phyloP scores from a whole-genome alignment of 2,797 vertebrate genomes.

The Phalloptychus januarius region DNA sequence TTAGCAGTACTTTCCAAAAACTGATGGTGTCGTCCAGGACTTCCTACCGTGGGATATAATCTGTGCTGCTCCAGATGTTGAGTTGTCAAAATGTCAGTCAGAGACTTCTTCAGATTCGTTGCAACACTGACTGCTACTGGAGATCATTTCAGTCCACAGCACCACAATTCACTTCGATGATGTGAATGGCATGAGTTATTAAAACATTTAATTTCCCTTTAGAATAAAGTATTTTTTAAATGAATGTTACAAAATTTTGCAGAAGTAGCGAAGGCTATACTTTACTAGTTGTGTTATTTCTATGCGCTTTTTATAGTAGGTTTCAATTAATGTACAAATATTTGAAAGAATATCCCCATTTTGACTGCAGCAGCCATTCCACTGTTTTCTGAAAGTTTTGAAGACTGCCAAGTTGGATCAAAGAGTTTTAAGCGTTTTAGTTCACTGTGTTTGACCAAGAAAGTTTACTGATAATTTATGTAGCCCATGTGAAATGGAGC shows the following conservation, averaged over 20 bases:
- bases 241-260: not conserved
- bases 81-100: not conserved
- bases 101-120: not conserved
- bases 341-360: not conserved
- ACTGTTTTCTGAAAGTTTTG: not conserved
- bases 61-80: not conserved
- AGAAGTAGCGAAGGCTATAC: not conserved
- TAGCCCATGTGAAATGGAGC: not conserved
- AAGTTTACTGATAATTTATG: not conserved
- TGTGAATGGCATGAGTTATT: not conserved
- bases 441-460: not conserved
- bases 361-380: not conserved
- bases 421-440: not conserved
- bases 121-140: not conserved
- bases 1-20: not conserved
- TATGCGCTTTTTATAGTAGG: too few species aligned
- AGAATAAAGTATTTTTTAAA: not conserved
- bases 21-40: not conserved
- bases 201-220: not conserved
- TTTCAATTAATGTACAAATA: not conserved
- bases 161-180: not conserved
- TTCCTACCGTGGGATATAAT: not conserved
- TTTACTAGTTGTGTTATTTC: not conserved
- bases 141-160: not conserved
- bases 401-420: not conserved